phyloP scores from a whole-genome alignment of 37 sponge, comb jelly and placozoan species.

The Crambe crambe region DNA sequence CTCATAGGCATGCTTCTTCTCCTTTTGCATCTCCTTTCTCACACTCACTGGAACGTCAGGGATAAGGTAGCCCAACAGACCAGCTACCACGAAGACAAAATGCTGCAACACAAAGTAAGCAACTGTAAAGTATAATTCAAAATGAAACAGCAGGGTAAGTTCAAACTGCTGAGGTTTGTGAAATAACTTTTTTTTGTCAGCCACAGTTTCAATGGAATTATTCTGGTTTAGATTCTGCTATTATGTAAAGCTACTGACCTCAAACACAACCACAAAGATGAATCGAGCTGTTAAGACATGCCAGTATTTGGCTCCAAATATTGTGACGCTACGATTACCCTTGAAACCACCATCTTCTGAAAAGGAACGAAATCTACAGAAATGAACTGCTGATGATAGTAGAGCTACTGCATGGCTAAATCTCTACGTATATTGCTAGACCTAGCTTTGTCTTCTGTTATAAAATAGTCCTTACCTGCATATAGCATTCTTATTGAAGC shows the following conservation, averaged over 20 bases:
- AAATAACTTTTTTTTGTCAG: too few species aligned
- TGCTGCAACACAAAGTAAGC: constrained; percentile 55
- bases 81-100: constrained; percentile 81
- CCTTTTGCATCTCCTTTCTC: constrained; percentile 88
- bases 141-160: too few species aligned
- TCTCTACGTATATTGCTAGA: too few species aligned
- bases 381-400: too few species aligned
- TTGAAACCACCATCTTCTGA: neutral
- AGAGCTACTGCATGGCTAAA: too few species aligned
- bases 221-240: neutral
- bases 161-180: too few species aligned
- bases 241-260: constrained; percentile 42
- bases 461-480: too few species aligned
- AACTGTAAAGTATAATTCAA: too few species aligned
- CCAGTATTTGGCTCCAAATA: constrained; percentile 51
- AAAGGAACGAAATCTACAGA: constrained; percentile 61
- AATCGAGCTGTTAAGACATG: constrained; percentile 52
- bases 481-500: too few species aligned
- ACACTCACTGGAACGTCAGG: constrained; percentile 93
- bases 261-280: constrained; percentile 89
- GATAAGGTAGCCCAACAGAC: constrained; percentile 77
- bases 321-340: neutral
- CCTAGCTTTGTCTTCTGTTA: too few species aligned
- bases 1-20: constrained; percentile 75
- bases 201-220: neutral